Base-by-base conservation (phyloP, 2,888 invertebrate genomes). In the Eudemis profundana region DNA sequence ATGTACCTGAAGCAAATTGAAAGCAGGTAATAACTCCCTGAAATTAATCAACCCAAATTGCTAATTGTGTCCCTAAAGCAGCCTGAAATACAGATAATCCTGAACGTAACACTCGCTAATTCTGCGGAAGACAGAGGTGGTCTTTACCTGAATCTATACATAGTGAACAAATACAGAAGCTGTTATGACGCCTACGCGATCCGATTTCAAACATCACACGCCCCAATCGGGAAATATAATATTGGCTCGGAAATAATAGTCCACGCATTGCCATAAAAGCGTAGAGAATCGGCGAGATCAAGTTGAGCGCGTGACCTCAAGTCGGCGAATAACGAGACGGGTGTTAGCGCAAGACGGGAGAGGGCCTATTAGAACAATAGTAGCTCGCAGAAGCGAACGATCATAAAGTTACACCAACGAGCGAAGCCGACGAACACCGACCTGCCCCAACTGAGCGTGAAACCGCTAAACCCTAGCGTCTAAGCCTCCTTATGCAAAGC, bases 361-460 rank as follows among this genome's bases (percentile, higher is more conserved):
- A 79, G 78, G 78, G 82, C 78, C 88, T 78, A 87, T 87, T 85
- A 87, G 84, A 89, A 90, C 88, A 90, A 90, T 89, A 84, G 88
- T 85, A 85, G 86, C 83, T 80, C 77, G 81, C 85, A 86, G 83
- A 83, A 88, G 86, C 89, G 83, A 85, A 84, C 85, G 84, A 86
- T 88, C 87, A 86, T 89, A 88, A 88, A 88, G 73, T 87, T 84
- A 81, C 86, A 84, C 85, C 82, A 83, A 82, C 83, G 84, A 86
- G 76, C 72, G 78, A 82, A 82, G 80, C 81, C 81, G 78, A 82
- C 76, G 77, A 83, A 78, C 77, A 77, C 79, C 82, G 86, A 88
- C 84, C 87, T 87, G 81, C 84, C 85, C 78, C 77, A 86, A 87
- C 82, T 74, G 77, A 77, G 71, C 77, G 73, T 74, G 76, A 65